Conservation (phyloP, 2,888 invertebrate species). For the Portevinia maculata region DNA sequence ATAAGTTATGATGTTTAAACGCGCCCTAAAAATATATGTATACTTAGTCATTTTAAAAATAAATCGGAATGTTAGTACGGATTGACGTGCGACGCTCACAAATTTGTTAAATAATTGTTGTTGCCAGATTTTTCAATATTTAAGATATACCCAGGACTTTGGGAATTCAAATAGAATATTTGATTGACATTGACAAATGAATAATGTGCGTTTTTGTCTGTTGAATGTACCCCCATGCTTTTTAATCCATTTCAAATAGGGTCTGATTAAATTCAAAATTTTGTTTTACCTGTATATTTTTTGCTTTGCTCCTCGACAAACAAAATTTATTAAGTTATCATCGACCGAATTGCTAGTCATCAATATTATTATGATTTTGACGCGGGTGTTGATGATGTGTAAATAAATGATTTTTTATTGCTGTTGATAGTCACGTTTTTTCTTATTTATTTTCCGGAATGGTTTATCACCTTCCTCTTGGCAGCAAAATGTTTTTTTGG, state of each 20-base stretch:
- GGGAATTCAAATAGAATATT: neutral
- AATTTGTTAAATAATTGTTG: neutral
- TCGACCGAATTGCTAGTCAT: constrained; percentile 29
- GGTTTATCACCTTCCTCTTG: neutral
- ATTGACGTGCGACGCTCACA: neutral
- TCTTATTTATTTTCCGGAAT: no score
- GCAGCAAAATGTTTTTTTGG: neutral
- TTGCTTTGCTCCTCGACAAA: constrained; percentile 8
- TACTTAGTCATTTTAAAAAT: no score
- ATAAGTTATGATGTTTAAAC: constrained; percentile 46
- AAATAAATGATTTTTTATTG: neutral
- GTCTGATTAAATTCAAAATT: neutral
- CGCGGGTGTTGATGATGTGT: neutral
- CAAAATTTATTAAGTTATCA: constrained; percentile 27
- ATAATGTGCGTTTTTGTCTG: constrained; percentile 10
- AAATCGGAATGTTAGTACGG: no score
- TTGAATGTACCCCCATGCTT: constrained; percentile 2
- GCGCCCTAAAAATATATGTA: no score
- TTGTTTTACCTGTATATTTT: neutral
- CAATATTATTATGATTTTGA: neutral
- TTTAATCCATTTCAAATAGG: neutral
- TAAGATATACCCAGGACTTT: neutral
- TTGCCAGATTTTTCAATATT: constrained; percentile 17
- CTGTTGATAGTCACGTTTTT: neutral
- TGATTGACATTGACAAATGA: constrained; percentile 4